phyloP scores from a whole-genome alignment of 2,888 invertebrate genomes.

The Cryptosula pallasiana region DNA sequence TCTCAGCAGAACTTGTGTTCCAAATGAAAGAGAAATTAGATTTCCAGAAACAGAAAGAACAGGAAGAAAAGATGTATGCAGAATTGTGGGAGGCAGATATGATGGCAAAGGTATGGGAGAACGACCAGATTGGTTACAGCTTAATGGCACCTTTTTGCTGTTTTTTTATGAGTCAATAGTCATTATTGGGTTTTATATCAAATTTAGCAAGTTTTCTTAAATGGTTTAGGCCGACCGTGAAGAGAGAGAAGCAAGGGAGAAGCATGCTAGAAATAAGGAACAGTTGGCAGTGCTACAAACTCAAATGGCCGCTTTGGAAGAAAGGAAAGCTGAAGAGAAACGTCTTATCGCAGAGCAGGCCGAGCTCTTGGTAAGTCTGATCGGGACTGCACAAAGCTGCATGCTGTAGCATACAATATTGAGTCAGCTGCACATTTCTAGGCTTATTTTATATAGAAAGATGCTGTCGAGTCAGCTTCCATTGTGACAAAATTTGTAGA shows the following conservation, averaged over 20 bases:
- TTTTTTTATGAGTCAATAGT: too few species aligned
- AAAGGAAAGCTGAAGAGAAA: conserved; percentile 42
- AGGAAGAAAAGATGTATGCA: conserved; percentile 48
- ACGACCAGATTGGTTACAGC: too few species aligned
- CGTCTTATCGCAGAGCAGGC: conserved; percentile 48
- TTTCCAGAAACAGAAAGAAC: conserved; percentile 33
- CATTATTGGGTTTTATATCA: too few species aligned
- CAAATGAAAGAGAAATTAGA: conserved; percentile 34
- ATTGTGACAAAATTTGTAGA: not conserved
- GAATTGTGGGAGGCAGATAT: conserved; percentile 50
- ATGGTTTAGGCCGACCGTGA: conserved; percentile 37
- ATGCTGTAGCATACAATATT: too few species aligned
- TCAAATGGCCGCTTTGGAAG: conserved; percentile 50
- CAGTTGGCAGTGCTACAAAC: conserved; percentile 41
- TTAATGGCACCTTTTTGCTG: too few species aligned
- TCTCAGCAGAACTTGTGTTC: conserved; percentile 45
- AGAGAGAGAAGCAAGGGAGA: conserved; percentile 43
- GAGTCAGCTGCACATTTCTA: too few species aligned
- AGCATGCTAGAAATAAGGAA: conserved; percentile 42
- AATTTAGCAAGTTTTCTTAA: too few species aligned
- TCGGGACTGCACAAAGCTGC: too few species aligned
- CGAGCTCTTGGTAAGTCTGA: conserved; percentile 40
- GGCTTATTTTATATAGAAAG: too few species aligned
- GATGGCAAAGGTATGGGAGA: conserved; percentile 39
- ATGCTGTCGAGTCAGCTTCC: too few species aligned